Conservation (phyloP, 1,140 invertebrate genomes). For the Drosophila sp. region DNA sequence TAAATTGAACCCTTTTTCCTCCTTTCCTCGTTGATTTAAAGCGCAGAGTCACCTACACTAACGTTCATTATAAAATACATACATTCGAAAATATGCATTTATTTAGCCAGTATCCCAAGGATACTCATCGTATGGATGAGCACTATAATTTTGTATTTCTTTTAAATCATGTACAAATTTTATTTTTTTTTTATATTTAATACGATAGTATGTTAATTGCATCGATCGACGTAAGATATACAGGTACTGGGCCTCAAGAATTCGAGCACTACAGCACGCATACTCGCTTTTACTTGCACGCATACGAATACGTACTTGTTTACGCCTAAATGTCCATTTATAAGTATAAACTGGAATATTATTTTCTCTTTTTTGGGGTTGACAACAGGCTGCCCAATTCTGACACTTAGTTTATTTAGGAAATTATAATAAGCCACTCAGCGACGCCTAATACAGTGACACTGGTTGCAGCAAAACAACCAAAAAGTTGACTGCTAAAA, state of each 20-base stretch:
- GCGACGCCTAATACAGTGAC: constrained; percentile 34
- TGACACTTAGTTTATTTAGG: constrained; percentile 68
- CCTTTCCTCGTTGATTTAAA: constrained; percentile 48
- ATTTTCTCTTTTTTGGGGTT: constrained; percentile 61
- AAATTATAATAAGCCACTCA: constrained; percentile 77
- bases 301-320: too few species aligned
- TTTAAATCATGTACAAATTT: too few species aligned
- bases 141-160: too few species aligned
- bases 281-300: too few species aligned
- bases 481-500: constrained; percentile 6
- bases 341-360: constrained; percentile 70
- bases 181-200: too few species aligned
- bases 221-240: too few species aligned
- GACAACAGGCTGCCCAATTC: constrained; percentile 40
- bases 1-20: constrained; percentile 72
- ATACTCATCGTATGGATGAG: too few species aligned
- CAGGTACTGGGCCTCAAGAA: background rate
- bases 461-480: background rate
- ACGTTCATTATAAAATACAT: background rate
- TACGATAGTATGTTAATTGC: too few species aligned
- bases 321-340: constrained; percentile 49
- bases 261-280: too few species aligned
- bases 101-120: too few species aligned
- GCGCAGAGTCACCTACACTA: constrained; percentile 2
- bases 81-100: background rate